Conservation (phyloP, 1,140 invertebrate species). For the Diabrotica virgifera region DNA sequence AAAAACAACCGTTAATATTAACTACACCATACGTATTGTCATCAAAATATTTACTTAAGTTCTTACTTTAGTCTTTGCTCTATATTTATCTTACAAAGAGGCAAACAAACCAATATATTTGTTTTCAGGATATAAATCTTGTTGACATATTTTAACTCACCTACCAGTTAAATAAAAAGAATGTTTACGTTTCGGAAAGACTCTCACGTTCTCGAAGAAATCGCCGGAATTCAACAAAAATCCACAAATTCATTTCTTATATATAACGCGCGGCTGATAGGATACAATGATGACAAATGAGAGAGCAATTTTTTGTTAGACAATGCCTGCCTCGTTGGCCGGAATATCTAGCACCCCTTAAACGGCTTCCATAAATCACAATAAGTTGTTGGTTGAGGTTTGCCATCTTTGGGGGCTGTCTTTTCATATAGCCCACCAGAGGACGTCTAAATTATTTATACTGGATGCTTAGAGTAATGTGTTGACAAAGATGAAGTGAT, state of each 20-base stretch:
- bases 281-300: slow-evolving; percentile 1
- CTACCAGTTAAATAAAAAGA: too few relatives aligned
- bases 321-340: neutral
- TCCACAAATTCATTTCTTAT: slow-evolving; percentile 3
- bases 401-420: neutral
- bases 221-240: neutral
- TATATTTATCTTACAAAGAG: too few relatives aligned
- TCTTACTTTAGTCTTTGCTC: too few relatives aligned
- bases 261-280: neutral
- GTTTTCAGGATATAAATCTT: too few relatives aligned
- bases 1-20: too few relatives aligned
- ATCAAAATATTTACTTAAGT: too few relatives aligned
- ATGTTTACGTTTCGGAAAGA: too few relatives aligned
- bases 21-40: too few relatives aligned
- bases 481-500: neutral
- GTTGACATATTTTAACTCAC: too few relatives aligned
- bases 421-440: neutral
- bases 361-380: slow-evolving; percentile 2
- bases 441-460: slow-evolving; percentile 3
- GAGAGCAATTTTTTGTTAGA: slow-evolving; percentile 2
- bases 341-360: slow-evolving; percentile 1
- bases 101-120: too few relatives aligned
- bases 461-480: neutral
- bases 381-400: slow-evolving; percentile 2
- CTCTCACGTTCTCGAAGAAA: too few relatives aligned